phyloP scores from a whole-genome alignment of 30 jellyfish, hydroid and myxozoan genomes.

The Turritopsis rubra region DNA sequence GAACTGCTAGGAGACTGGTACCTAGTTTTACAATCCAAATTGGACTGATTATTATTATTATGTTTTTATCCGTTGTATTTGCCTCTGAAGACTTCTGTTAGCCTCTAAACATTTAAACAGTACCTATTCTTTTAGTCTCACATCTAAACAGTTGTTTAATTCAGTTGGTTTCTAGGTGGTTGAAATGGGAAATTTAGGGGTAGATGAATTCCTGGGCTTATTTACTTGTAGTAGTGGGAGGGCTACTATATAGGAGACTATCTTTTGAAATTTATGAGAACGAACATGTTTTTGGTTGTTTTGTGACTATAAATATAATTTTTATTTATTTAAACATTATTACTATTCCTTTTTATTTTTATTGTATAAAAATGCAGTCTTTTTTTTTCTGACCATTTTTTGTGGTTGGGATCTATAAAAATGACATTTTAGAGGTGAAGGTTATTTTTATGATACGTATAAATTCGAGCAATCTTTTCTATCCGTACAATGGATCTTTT shows the following conservation, averaged over 20 bases:
- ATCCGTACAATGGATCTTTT: no score
- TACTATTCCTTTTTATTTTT: not conserved
- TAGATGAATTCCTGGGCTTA: no score
- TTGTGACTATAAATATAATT: not conserved
- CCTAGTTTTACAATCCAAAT: not conserved
- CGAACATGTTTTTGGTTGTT: not conserved
- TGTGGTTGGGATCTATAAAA: not conserved
- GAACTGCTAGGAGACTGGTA: no score
- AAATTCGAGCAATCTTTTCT: no score
- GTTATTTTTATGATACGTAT: not conserved
- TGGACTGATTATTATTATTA: not conserved
- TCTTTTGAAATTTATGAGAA: not conserved
- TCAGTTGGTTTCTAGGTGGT: no score
- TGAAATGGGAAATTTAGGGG: no score
- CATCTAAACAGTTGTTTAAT: no score
- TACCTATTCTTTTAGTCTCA: no score
- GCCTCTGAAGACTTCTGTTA: not conserved
- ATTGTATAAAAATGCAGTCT: not conserved
- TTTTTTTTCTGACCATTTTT: not conserved
- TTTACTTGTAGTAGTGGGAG: no score
- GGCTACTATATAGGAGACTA: no score
- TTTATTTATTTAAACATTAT: not conserved
- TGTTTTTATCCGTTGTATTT: not conserved
- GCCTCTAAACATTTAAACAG: no score
- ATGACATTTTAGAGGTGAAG: not conserved